A percentile compares a stretch with the other conserved stretches of the same genome.
Conservation (phyloP, 2,888 invertebrate genomes). For the Nymphalis urticae region DNA sequence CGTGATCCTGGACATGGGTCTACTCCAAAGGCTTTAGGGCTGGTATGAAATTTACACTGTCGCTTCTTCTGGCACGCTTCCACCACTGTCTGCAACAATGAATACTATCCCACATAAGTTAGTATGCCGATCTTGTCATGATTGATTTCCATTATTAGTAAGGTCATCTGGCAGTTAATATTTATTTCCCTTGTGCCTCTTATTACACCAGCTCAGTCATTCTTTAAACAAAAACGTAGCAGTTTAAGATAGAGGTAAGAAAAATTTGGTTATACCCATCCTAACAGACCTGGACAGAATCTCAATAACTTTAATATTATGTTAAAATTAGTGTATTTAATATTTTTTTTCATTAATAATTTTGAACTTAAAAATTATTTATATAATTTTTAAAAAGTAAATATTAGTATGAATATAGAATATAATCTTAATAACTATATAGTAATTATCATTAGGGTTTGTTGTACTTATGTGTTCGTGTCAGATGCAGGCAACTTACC, state of each 20-base stretch:
- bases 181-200: too few relatives aligned
- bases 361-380: too few relatives aligned
- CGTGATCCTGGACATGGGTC: constrained; percentile 96
- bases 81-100: constrained; percentile 95
- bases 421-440: background rate
- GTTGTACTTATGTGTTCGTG: background rate
- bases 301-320: too few relatives aligned
- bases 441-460: constrained; percentile 2
- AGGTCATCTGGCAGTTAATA: too few relatives aligned
- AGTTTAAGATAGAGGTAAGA: too few relatives aligned
- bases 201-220: too few relatives aligned
- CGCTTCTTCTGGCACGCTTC: constrained; percentile 96
- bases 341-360: too few relatives aligned
- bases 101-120: constrained; percentile 84
- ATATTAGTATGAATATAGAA: background rate
- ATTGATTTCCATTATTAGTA: too few relatives aligned
- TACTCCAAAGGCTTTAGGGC: constrained; percentile 92
- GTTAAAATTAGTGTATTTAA: too few relatives aligned
- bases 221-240: too few relatives aligned
- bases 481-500: background rate
- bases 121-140: constrained; percentile 60
- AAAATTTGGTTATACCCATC: too few relatives aligned
- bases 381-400: background rate
- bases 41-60: constrained; percentile 94
- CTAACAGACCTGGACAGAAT: too few relatives aligned